Base-by-base conservation (phyloP, 1,140 invertebrate genomes). In the Diorhabda elongata region DNA sequence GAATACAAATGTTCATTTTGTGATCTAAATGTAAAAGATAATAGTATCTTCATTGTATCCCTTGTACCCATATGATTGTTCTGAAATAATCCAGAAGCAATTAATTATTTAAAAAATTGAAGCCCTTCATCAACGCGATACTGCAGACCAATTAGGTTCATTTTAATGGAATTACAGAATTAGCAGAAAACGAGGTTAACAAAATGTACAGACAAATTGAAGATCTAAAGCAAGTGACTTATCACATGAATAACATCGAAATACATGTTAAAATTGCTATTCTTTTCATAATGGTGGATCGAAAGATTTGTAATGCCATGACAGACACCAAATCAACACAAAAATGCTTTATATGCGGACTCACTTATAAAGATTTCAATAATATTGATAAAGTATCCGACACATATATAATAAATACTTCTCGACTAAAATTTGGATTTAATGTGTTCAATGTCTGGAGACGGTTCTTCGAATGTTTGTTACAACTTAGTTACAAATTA, bases 111-210 rank as follows among this genome's bases (percentile, higher is more conserved):
- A 26, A 26, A 26, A 26, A 26, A 26, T 26, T 0, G 1, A n/a
- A 41, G 56, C 8, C 67, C 70, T 5, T 71, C 64, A 4, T 72
- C 71, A 7, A 47, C 61, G 5, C 66, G 64, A 8, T 70, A 43
- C 45, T 72, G 71, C 47, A 58, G 68, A 41, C 65, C 68, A 5
- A 72, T 72, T 26, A 26, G 26, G 26, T 1, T 26, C 26, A 26
- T 26, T 26, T 26, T 26, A 26, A 26, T 26, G n/a, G 71, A 60
- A 67, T n/a, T 73, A 45, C 42, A 68, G 26, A 68, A 59, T 68
- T 42, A 57, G 52, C 63, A 71, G 42, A 66, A 73, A 73, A 71
- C 26, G 0, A 58, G 2, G 44, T 43, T 8, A 9, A 70, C 11
- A 9, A 2, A 8, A 69, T 44, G n/a, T 6, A 6, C 44, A 8